A percentile compares a stretch with the other conserved stretches of the same genome.
These are phyloP conservation scores for Asarcornis scutulata DNA, from an alignment of 2,113 vertebrate species.

Conservation along the genomic window DNA sequence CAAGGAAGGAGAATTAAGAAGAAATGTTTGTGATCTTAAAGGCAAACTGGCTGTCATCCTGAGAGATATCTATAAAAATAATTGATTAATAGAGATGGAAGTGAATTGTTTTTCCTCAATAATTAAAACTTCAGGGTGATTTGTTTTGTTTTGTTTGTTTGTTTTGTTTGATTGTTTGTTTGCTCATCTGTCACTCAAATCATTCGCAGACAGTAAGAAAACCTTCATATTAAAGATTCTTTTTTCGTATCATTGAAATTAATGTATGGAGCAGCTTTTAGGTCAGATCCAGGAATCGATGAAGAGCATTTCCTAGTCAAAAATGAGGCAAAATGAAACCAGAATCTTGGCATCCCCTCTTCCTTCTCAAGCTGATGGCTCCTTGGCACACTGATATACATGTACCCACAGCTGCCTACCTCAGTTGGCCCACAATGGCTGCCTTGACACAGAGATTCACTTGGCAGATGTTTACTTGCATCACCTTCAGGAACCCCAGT, in stretches of 20 bases:
- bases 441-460: slow-evolving; percentile 49
- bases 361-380: neutral
- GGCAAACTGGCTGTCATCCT: neutral
- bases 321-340: neutral
- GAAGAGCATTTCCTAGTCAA: neutral
- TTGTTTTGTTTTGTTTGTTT: neutral
- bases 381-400: slow-evolving; percentile 45
- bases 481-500: slow-evolving; percentile 56
- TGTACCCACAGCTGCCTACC: neutral
- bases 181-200: neutral
- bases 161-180: neutral
- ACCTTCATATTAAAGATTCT: neutral
- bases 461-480: slow-evolving; percentile 63
- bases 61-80: neutral
- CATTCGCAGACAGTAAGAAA: neutral
- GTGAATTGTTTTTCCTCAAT: neutral
- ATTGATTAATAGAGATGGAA: neutral
- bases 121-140: neutral
- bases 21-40: neutral
- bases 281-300: neutral
- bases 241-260: neutral
- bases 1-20: neutral
- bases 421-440: slow-evolving; percentile 14
- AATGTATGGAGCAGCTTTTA: neutral
- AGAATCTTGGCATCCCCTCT: neutral